Evolutionary conservation across 2,797 vertebrate species (phyloP), one percentile per base, ranked within the genome.

Genomic region (Gouania willdenowi): DNA sequence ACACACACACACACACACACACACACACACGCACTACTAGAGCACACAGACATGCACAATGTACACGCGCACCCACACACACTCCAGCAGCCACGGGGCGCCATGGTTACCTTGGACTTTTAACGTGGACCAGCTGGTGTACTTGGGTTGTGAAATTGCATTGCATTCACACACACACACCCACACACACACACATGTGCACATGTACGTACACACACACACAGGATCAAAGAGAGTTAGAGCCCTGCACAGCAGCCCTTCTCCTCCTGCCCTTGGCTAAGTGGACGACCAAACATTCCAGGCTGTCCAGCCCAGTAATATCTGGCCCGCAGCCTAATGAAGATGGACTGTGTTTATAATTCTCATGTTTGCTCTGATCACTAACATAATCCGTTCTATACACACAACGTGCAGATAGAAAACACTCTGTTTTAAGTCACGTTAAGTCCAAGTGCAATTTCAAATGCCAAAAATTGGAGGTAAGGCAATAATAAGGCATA

Each of bases 71-170:
- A 58, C 35, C 47, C 52, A 38, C 61, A 46, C 47, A 63, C 50
- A 48, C 78, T 81, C 77, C 75, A 88, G 76, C 84, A 86, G 83
- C 84, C 84, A 77, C 81, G 69, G 85, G 88, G 88, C 83, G 85
- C 89, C 88, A 90, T 88, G 87, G 86, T 89, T 90, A 90, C 89
- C 89, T 89, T 90, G 87, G 87, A 90, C 90, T 87, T 90, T 90
- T 91, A 91, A 91, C 88, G 87, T 90, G 88, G 89, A 91, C 89
- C 89, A 90, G 87, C 89, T 91, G 89, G 86, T 74, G 82, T 86
- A 88, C 84, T 89, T 88, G 87, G 87, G 85, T 90, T 89, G 87
- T 90, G 87, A 90, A 90, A 90, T 90, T 90, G 84, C 87, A 87
- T 88, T 88, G 84, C 87, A 64, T 47, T 41, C 40, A 44, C 22